Percentiles rank a stretch among this genome's conserved stretches.
These are phyloP conservation scores for Alcis repandata DNA, from an alignment of 2,888 invertebrate species.

Conservation along the genomic window DNA sequence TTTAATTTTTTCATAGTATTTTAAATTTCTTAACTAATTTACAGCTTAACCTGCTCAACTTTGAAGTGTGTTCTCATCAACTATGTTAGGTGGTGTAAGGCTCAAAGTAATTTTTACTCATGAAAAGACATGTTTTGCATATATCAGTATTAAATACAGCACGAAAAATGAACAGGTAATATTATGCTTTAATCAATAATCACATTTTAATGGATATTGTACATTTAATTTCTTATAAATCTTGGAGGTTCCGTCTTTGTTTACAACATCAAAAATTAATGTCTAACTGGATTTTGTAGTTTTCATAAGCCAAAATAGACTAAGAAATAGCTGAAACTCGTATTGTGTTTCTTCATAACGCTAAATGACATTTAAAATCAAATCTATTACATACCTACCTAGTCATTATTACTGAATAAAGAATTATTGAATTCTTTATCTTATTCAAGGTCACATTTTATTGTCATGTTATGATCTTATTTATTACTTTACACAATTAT, in stretches of 20 bases:
- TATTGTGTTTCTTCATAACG: neutral
- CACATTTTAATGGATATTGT: neutral
- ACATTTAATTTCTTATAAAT: neutral
- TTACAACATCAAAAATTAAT: constrained; percentile 2
- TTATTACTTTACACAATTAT: neutral
- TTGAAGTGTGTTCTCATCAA: constrained; percentile 13
- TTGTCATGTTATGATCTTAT: neutral
- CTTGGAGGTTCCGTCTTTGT: constrained; percentile 51
- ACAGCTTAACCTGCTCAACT: too few species aligned
- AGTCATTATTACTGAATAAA: too few species aligned
- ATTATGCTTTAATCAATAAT: neutral
- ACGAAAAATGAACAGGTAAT: constrained; percentile 76
- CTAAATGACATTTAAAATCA: neutral
- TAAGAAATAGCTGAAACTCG: neutral
- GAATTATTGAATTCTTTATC: too few species aligned
- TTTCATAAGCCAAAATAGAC: neutral
- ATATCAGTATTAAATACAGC: constrained; percentile 79
- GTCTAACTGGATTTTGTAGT: neutral
- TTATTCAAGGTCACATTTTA: constrained; percentile 7
- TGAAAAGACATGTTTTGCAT: constrained; percentile 80
- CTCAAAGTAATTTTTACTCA: constrained; percentile 73
- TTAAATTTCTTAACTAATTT: too few species aligned
- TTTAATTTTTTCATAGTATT: too few species aligned
- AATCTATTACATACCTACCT: neutral
- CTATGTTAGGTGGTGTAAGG: constrained; percentile 76